These are phyloP conservation scores for Chaetophractus vellerosus DNA, from an alignment of 2,797 vertebrate genomes.

Conservation along the genomic window DNA sequence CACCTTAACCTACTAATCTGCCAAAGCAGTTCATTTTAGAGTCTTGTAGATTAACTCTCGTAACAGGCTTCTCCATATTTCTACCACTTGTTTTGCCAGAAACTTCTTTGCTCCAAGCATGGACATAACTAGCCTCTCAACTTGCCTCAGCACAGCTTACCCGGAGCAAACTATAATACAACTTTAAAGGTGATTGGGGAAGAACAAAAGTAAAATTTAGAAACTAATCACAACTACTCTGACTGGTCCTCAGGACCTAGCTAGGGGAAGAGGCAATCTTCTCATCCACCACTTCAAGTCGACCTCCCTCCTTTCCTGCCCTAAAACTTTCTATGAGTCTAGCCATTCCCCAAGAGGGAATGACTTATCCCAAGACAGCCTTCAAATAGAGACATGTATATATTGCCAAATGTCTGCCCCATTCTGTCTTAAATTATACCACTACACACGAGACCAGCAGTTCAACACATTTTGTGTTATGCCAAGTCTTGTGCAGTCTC, in stretches of 20 bases:
- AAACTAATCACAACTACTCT: not conserved
- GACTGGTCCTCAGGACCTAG: not conserved
- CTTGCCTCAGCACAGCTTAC: not conserved
- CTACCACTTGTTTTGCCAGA: not conserved
- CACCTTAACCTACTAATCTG: not conserved
- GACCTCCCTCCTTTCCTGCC: not conserved
- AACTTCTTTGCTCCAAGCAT: not conserved
- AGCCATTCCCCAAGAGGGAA: not conserved
- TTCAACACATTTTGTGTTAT: not conserved
- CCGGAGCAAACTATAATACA: not conserved
- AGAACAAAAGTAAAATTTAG: conserved; percentile 2
- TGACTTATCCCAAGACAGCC: not conserved
- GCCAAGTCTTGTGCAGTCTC: not conserved
- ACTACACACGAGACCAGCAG: not conserved
- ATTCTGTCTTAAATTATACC: not conserved
- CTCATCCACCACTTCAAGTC: not conserved
- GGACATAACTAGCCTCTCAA: not conserved
- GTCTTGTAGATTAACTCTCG: not conserved
- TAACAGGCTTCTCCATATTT: not conserved
- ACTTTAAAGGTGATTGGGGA: not conserved
- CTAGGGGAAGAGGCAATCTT: not conserved
- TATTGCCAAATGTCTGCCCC: not conserved
- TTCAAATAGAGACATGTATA: not conserved
- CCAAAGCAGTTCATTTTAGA: not conserved
- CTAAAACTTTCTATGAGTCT: not conserved